Percentiles rank a stretch among this genome's conserved stretches.
These are phyloP conservation scores for Gryllus bimaculatus DNA, from an alignment of 1,140 invertebrate genomes.

Conservation along the genomic window DNA sequence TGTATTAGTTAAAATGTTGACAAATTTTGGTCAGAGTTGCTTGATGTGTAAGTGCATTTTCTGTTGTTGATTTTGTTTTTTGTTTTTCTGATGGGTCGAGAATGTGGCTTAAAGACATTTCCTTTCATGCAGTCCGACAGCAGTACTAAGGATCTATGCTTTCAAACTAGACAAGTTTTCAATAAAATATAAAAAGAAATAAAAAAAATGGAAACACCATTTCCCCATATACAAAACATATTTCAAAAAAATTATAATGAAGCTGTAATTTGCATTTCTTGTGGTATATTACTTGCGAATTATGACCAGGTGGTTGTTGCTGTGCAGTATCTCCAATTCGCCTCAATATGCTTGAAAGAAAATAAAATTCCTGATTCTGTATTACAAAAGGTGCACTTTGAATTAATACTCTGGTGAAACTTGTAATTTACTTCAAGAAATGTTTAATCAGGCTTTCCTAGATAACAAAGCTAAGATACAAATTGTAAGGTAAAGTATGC, in stretches of 20 bases:
- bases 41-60: neutral
- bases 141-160: neutral
- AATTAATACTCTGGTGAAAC: neutral
- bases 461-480: conserved; percentile 7
- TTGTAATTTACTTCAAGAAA: conserved; percentile 10
- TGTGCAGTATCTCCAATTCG: neutral
- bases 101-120: conserved; percentile 9
- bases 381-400: neutral
- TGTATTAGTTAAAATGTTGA: neutral
- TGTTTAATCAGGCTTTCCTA: conserved; percentile 13
- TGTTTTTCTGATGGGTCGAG: neutral
- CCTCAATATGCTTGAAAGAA: neutral
- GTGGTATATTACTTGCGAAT: neutral
- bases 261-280: conserved; percentile 10
- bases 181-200: neutral
- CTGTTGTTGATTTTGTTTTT: neutral
- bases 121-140: neutral
- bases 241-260: neutral
- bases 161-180: neutral
- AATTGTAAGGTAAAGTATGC: neutral
- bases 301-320: neutral
- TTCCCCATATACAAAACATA: conserved; percentile 7
- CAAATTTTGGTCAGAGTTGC: neutral
- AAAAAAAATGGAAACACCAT: neutral
- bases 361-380: neutral